Evolutionary conservation across 1,140 invertebrate genomes (phyloP), one percentile per base, ranked within the genome.

Genomic region (Drosophila auraria): DNA sequence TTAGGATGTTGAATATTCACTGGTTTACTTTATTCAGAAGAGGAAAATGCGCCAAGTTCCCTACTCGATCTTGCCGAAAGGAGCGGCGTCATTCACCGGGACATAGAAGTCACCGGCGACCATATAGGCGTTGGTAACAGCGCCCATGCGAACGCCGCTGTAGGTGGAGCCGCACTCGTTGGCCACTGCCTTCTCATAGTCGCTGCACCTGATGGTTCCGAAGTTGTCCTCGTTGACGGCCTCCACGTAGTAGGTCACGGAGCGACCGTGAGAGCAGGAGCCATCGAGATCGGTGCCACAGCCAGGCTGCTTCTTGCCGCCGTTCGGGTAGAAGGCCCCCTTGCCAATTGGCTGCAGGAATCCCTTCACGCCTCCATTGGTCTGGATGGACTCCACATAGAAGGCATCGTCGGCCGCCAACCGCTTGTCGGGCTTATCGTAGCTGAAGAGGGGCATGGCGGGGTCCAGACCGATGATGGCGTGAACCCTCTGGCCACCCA

Each of bases 211-310:
- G 2, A 86, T 60, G n/a, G 44, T 69, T 0, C 81, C 81, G 8
- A 92, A 91, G 60, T 78, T 82, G 7, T 91, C 56, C 42, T 76
- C 9, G 8, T 42, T 30, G 5, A 92, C 53, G 6, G 91, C 82
- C 91, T 95, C 95, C 2, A 94, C 92, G 73, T 94, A 95, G 71
- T 94, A 96, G 79, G 93, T 89, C 42, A 94, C 94, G 5, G 95
- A 94, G 1, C 94, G 92, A 2, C 59, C 64, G 73, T 94, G 94
- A 20, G 94, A 80, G 62, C 94, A 95, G 4, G 51, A 33, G 5
- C 93, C 92, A 1, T 64, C 63, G 0, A 91, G 2, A 69, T 93
- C 91, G 0, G 77, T 1, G 0, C 71, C 70, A 59, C 95, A 95
- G 11, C 95, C 95, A 0, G 94, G 94, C 76, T 96, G 95, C 1